Base-by-base conservation (phyloP, 1,140 invertebrate species). In the Pachypeltis micranthus region DNA sequence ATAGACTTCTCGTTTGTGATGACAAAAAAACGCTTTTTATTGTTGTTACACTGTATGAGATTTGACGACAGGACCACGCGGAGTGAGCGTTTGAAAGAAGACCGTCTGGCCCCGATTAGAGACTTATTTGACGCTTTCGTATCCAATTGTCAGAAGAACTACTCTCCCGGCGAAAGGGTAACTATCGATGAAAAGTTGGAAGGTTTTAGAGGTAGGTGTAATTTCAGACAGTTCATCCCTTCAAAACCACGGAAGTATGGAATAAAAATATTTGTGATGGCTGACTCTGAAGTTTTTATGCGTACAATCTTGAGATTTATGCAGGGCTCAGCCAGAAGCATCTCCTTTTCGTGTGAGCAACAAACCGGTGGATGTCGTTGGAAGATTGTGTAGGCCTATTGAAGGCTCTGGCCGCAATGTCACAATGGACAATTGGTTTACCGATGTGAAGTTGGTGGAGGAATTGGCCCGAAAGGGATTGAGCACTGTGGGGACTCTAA, bases 151-250 rank as follows among this genome's bases (percentile, higher is more conserved):
- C 63, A 72, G 51, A 67, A 70, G 73, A 71, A 67, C 1, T 74
- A 73, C 57, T 63, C 66, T 44, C 61, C 67, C n/a, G n/a, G n/a
- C n/a, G n/a, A n/a, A n/a, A n/a, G n/a, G n/a, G 21, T 63, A 4
- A 74, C 71, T 19, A 70, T 76, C 25, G 75, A 78, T 65, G 74
- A 78, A 66, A 74, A 72, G 66, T 66, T 78, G 1, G 62, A 70
- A 61, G 63, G 62, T 14, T 77, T 75, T 66, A 57, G 72, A 58
- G 76, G 75, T 25, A 64, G 70, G 25, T 77, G 74, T 69, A 28
- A 26, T 19, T 76, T 77, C 59, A 54, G 69, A 29, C 72, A 75
- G 62, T 77, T 75, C 61, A 74, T 80, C 16, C 73, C 76, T 25
- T 63, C 59, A 7, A 75, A 74, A 63, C 70, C 71, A 26, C 59